Percentiles rank a stretch among this genome's conserved stretches.
Evolutionary conservation across 2,113 vertebrate species (phyloP).

Genomic region (Dendrocopos noguchii): DNA sequence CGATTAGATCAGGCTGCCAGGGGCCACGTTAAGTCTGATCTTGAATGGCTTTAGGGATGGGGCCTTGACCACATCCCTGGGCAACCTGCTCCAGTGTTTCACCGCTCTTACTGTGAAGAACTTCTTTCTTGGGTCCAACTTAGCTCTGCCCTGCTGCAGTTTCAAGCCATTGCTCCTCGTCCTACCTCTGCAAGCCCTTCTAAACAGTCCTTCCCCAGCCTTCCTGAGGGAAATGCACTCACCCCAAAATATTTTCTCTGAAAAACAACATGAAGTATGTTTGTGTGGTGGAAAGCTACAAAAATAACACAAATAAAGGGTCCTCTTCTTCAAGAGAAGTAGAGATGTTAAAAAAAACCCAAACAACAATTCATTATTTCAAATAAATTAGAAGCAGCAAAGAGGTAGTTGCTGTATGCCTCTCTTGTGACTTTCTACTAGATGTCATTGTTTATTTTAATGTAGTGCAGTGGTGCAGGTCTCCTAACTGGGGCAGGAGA

Average conservation of each 20-base stretch:
- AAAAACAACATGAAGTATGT: not conserved
- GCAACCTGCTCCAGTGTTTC: too few relatives aligned
- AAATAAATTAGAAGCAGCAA: not conserved
- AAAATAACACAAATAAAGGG: not conserved
- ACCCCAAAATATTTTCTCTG: not conserved
- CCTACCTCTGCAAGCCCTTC: too few relatives aligned
- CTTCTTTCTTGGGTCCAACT: too few relatives aligned
- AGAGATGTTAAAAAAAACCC: not conserved
- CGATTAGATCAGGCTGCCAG: too few relatives aligned
- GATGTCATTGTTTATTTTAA: fast-evolving
- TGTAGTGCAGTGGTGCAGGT: not conserved
- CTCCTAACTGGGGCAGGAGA: not conserved
- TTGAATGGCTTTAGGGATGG: too few relatives aligned
- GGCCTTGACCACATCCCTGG: too few relatives aligned
- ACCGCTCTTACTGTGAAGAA: too few relatives aligned
- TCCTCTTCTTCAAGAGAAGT: not conserved
- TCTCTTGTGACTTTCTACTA: not conserved
- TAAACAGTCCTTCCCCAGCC: too few relatives aligned
- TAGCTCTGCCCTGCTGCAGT: too few relatives aligned
- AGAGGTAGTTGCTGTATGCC: too few relatives aligned
- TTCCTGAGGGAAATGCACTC: not conserved
- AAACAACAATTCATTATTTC: not conserved
- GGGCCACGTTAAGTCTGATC: too few relatives aligned
- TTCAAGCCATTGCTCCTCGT: too few relatives aligned
- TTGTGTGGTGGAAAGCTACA: not conserved